phyloP scores from a whole-genome alignment of 2,888 invertebrate genomes.

The Pardosa pseudoannulata region DNA sequence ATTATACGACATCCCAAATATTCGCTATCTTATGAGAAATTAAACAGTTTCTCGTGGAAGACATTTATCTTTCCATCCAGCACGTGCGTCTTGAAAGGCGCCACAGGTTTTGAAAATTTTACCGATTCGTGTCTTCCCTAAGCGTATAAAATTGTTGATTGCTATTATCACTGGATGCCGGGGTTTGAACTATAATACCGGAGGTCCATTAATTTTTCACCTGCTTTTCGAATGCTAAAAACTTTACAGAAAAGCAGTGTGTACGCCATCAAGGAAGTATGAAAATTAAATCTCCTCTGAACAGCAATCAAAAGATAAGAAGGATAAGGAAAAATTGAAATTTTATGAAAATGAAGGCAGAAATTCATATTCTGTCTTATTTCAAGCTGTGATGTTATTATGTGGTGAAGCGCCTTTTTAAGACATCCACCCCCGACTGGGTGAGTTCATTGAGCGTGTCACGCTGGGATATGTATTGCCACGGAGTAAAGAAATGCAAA shows the following conservation, averaged over 20 bases:
- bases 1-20: too few species aligned
- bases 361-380: constrained; percentile 37
- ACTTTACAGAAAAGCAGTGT: neutral
- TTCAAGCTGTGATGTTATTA: constrained; percentile 49
- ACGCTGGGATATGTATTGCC: constrained; percentile 25
- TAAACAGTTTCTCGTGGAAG: too few species aligned
- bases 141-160: neutral
- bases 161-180: neutral
- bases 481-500: constrained; percentile 53
- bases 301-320: constrained; percentile 10
- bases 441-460: constrained; percentile 7
- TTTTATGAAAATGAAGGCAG: constrained; percentile 46
- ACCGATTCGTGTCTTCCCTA: too few species aligned
- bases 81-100: too few species aligned
- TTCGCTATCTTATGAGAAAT: too few species aligned
- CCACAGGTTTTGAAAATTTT: too few species aligned
- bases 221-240: neutral
- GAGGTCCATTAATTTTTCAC: neutral
- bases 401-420: constrained; percentile 25
- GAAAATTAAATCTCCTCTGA: constrained; percentile 21
- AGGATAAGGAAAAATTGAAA: constrained; percentile 2
- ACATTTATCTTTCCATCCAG: too few species aligned
- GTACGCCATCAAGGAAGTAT: neutral
- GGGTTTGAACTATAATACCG: neutral
- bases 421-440: constrained; percentile 23